Conservation (phyloP, 2,113 vertebrate species). For the Leiothrix lutea region DNA sequence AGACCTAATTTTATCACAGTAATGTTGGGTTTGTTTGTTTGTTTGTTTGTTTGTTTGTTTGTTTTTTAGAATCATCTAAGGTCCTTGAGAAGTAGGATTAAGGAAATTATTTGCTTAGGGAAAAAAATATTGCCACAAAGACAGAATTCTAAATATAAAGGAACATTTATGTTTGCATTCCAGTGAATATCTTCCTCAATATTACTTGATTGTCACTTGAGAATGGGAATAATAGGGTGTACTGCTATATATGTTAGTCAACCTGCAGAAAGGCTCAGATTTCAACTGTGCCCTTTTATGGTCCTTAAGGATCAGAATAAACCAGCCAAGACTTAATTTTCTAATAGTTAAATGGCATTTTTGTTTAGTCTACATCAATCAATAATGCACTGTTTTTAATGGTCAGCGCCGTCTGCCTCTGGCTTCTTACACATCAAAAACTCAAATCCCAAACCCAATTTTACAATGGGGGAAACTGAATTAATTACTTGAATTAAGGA, state of each 20-base stretch:
- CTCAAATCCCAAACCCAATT: neutral
- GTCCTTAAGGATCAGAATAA: neutral
- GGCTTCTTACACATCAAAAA: neutral
- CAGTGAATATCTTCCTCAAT: neutral
- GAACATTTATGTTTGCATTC: conserved; percentile 29
- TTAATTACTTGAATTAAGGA: neutral
- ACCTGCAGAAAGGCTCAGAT: neutral
- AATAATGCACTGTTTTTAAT: neutral
- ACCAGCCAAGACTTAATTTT: neutral
- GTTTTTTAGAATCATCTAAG: neutral
- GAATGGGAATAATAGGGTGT: neutral
- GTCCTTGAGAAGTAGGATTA: conserved; percentile 4
- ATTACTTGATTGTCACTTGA: neutral
- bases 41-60: neutral
- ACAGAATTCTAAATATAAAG: conserved; percentile 32
- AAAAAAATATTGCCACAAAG: neutral
- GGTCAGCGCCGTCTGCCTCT: neutral
- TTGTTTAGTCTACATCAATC: conserved; percentile 33
- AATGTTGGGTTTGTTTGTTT: neutral
- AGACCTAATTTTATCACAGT: conserved; percentile 11
- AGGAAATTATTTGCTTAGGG: conserved; percentile 1
- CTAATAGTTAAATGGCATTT: neutral
- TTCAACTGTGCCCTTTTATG: neutral
- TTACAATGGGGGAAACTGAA: neutral
- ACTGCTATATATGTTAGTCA: neutral